Base-by-base conservation (phyloP, 1,140 invertebrate genomes). In the Sarcophaga peregrina region DNA sequence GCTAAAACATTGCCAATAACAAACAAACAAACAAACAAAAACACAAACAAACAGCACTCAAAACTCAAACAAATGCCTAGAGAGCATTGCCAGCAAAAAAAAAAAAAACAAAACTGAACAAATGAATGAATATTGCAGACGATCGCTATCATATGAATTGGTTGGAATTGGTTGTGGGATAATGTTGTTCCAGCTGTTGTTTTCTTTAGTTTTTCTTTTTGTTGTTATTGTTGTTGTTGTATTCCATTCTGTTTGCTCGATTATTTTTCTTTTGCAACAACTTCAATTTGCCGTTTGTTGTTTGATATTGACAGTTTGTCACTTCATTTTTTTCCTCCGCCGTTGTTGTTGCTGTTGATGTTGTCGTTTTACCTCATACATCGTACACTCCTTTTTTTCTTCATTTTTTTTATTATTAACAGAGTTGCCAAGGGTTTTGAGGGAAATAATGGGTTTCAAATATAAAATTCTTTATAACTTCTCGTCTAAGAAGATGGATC, bases 241-340 rank as follows among this genome's bases (percentile, higher is more conserved):
- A n/a, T n/a, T n/a, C n/a, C n/a, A 11, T 20, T 8, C 37, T 80
- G 73, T 83, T 84, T 54, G 87, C 86, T 86, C 87, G 13, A 58
- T 58, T 68, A 68, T 68, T 68, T 58, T 58, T 83, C 83, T 83
- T 83, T 50, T 47, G 52, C 81, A 45, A 68, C 68, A 80, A 58
- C 50, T 68, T 62, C 46, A 62, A 46, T 81, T 81, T 81, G 20
- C 54, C 58, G 20, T 81, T 68, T 68, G 54, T 73, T 25, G 54
- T 82, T 82, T 72, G 45, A 75, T 82, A 87, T 87, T 87, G 87
- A 88, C 86, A 88, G 87, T 88, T 88, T 87, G 87, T 88, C 87
- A 88, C 86, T 88, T 87, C 85, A 86, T 88, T 88, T 88, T 86
- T 86, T 87, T 84, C 86, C 25, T 37, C 25, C 25, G 25, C n/a